Base-by-base conservation (phyloP, 2,797 vertebrate genomes). In the Silurus lanzhouensis region DNA sequence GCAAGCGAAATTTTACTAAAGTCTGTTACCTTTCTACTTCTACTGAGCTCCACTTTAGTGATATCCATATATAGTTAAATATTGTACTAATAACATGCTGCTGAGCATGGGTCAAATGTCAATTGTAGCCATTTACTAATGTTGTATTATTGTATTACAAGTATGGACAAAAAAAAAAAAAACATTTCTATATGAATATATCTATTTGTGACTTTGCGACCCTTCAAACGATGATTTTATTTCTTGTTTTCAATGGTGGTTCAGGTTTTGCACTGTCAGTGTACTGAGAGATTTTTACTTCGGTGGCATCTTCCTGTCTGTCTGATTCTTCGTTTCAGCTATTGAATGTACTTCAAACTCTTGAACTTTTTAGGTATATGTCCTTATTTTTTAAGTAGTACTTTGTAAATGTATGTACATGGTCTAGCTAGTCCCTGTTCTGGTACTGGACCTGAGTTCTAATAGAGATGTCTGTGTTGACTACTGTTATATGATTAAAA, bases 101-200 rank as follows among this genome's bases (percentile, higher is more conserved):
- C 92, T 91, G 90, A 91, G 93, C 93, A 93, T 92, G 92, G 91
- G 90, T 92, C 82, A 76, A 90, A 90, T 93, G 93, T 94, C 90
- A 92, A 89, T 91, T 94, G 93, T 95, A 93, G 93, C 93, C 93
- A 93, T 95, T 94, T 94, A 95, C 92, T 94, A 95, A 94, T 94
- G 93, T 94, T 94, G 93, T 94, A 94, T 93, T 93, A 95, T 94
- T 94, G 94, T 94, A 94, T 93, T 94, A 93, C 92, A 88, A 92
- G 91, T 93, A 93, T 94, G 89, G 91, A 93, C 61, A 66, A 66
- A 91, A 85, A 90, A 92, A 89, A 46, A 81, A 66, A 91, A 85
- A 90, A 92, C 88, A 93, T 94, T 94, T 95, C 92, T 94, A 94
- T 93, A 93, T 93, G 90, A 93, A 92, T 93, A 94, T 94, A 93